Evolutionary conservation across 2,888 invertebrate genomes (phyloP).

Genomic region (Caradrina clavipalpis): DNA sequence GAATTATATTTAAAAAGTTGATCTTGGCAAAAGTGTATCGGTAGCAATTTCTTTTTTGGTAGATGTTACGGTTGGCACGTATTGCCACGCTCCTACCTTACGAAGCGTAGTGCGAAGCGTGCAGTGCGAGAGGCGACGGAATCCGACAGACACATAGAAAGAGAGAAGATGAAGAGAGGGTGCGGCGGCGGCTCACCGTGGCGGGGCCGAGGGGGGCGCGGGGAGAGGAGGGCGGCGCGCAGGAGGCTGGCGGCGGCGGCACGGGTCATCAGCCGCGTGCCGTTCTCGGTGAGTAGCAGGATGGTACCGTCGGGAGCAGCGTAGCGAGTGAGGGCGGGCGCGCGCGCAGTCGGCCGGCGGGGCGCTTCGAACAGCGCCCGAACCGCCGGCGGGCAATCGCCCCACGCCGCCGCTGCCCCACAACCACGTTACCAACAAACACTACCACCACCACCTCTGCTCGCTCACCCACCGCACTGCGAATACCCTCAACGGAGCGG

Average conservation of each 20-base stretch:
- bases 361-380: constrained; percentile 90
- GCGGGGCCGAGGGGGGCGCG: constrained; percentile 89
- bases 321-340: constrained; percentile 91
- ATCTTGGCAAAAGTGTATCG: constrained; percentile 45
- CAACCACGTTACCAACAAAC: constrained; percentile 87
- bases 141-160: constrained; percentile 87
- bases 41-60: constrained; percentile 38
- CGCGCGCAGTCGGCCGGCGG: constrained; percentile 83
- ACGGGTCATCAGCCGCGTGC: constrained; percentile 91
- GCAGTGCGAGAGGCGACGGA: constrained; percentile 89
- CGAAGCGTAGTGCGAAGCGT: constrained; percentile 88
- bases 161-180: constrained; percentile 84
- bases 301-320: constrained; percentile 92
- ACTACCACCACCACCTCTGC: constrained; percentile 79
- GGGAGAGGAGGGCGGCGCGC: constrained; percentile 90
- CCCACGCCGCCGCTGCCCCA: constrained; percentile 90
- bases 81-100: constrained; percentile 88
- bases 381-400: constrained; percentile 89
- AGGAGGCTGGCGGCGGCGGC: constrained; percentile 90
- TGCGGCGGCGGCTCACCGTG: constrained; percentile 90
- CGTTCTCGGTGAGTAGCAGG: constrained; percentile 92
- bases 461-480: constrained; percentile 78
- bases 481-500: constrained; percentile 83
- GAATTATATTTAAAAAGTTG: constrained; percentile 30
- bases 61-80: constrained; percentile 42